Evolutionary conservation across 35 echinoderm and acorn worm genomes (phyloP).

Genomic region (Apostichopus japonicus): DNA sequence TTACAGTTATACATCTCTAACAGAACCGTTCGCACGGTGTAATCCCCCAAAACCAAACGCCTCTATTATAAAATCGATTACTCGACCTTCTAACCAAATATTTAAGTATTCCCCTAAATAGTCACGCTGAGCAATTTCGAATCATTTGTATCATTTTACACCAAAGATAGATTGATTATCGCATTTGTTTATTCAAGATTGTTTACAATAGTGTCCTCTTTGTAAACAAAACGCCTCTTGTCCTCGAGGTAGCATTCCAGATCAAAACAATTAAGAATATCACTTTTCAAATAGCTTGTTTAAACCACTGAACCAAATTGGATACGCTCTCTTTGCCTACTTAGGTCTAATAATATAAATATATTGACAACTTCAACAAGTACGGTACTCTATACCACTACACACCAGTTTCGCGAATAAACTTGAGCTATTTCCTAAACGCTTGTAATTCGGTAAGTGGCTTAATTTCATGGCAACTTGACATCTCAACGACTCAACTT

Average conservation of each 20-base stretch:
- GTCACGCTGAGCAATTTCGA: too few relatives aligned
- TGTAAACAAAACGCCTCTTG: conserved; percentile 21
- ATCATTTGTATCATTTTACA: conserved; percentile 30
- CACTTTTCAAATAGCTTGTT: conserved; percentile 6
- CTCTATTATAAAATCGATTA: neutral
- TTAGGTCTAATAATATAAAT: neutral
- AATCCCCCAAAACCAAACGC: neutral
- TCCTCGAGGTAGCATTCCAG: neutral
- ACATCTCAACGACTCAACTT: conserved; percentile 1
- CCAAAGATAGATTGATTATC: conserved; percentile 15
- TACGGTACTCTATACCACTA: neutral
- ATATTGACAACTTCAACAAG: neutral
- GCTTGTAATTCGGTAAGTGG: conserved; percentile 12
- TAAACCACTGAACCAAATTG: conserved; percentile 1
- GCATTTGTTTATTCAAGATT: conserved; percentile 41
- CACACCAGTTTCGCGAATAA: conserved; percentile 2
- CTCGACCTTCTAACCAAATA: neutral
- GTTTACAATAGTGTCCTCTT: conserved; percentile 33
- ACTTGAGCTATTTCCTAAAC: conserved; percentile 18
- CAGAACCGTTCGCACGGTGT: too few relatives aligned
- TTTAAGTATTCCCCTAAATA: neutral
- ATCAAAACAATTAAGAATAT: conserved; percentile 9
- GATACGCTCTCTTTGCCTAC: neutral
- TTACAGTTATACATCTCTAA: too few relatives aligned
- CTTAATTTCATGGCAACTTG: conserved; percentile 29